Evolutionary conservation across 2,888 invertebrate genomes (phyloP).

Genomic region (Spodoptera exigua): DNA sequence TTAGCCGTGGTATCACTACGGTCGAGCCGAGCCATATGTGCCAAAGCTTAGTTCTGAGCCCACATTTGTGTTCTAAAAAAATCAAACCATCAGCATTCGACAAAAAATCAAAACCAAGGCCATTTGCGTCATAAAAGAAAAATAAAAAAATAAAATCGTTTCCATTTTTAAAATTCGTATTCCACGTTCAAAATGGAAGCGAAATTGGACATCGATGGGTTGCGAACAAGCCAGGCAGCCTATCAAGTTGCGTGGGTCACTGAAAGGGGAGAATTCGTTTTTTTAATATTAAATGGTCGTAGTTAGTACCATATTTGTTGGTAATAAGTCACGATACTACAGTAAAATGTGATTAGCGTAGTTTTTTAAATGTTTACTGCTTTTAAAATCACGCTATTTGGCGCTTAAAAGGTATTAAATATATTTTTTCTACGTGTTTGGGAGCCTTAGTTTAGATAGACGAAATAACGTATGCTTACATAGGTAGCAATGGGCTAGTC

Average conservation of each 20-base stretch:
- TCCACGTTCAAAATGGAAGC: constrained; percentile 15
- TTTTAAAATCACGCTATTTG: background rate
- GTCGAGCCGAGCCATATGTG: no score
- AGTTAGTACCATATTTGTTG: constrained; percentile 11
- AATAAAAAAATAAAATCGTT: constrained; percentile 13
- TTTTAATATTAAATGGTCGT: constrained; percentile 35
- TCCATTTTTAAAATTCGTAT: constrained; percentile 28
- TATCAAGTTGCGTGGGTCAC: constrained; percentile 50
- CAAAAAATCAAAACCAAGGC: constrained; percentile 19
- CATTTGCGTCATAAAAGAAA: constrained; percentile 1
- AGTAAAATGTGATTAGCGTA: background rate
- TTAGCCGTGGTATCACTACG: no score
- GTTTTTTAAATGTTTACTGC: background rate
- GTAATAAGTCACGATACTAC: constrained; percentile 13
- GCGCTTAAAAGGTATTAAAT: no score
- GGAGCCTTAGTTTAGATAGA: no score
- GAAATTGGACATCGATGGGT: constrained; percentile 39
- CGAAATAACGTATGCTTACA: no score
- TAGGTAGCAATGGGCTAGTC: no score
- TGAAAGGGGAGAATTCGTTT: constrained; percentile 14
- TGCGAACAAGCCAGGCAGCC: constrained; percentile 13
- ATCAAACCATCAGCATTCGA: no score
- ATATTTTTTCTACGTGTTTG: no score
- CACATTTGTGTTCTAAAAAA: no score
- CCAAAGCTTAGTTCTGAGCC: no score